Conservation (phyloP, 2,888 invertebrate species). For the Lumbricus terrestris region DNA sequence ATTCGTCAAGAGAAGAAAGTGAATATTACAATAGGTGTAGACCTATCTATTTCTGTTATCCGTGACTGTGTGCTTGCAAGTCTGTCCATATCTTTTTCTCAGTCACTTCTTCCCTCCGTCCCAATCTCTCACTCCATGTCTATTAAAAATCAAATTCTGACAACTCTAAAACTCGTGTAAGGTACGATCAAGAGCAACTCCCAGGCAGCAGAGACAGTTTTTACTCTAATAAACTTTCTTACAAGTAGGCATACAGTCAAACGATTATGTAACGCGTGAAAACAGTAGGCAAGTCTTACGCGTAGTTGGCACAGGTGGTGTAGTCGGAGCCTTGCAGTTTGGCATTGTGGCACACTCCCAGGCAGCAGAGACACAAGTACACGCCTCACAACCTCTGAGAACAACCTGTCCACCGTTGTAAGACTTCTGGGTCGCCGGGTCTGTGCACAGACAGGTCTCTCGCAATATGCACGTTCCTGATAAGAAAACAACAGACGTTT, state of each 20-base stretch:
- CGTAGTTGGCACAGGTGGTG: constrained; percentile 7
- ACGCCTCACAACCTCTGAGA: constrained; percentile 5
- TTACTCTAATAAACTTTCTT: not conserved
- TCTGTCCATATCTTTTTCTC: too few species aligned
- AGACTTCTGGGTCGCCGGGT: constrained; percentile 11
- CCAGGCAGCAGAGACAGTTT: too few species aligned
- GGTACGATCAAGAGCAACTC: too few species aligned
- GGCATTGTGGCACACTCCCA: constrained; percentile 4
- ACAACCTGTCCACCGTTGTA: constrained; percentile 20
- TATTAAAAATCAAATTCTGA: too few species aligned
- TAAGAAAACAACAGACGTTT: not conserved
- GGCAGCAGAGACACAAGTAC: not conserved
- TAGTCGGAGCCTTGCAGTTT: constrained; percentile 11
- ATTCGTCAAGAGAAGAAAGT: not conserved
- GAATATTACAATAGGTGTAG: too few species aligned
- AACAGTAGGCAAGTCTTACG: not conserved
- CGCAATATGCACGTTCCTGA: constrained; percentile 23
- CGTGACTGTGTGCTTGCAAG: not conserved
- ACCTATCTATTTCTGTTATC: too few species aligned
- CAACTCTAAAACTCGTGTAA: too few species aligned
- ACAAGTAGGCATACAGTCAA: not conserved
- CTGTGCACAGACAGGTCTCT: constrained; percentile 22
- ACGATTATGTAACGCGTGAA: not conserved
- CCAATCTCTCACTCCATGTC: too few species aligned
- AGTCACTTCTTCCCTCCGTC: too few species aligned